These are phyloP conservation scores for Tetragnatha montana DNA, from an alignment of 2,888 invertebrate genomes.

Conservation along the genomic window DNA sequence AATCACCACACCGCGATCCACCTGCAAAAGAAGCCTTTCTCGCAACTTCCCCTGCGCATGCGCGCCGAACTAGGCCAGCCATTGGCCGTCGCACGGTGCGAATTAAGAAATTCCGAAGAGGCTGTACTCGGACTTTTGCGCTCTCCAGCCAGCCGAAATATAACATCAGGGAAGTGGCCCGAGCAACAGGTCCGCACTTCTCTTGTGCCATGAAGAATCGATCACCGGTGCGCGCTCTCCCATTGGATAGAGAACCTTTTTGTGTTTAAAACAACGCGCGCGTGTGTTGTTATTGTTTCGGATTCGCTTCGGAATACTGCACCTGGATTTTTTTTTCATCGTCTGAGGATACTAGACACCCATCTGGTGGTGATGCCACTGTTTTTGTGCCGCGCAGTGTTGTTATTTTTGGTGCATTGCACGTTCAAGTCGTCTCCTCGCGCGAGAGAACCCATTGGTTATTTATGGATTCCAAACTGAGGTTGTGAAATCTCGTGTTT, in stretches of 20 bases:
- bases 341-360: too few species aligned
- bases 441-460: too few species aligned
- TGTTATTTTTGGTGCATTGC: too few species aligned
- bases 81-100: constrained; percentile 64
- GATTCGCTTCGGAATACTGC: too few species aligned
- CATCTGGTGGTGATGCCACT: too few species aligned
- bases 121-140: constrained; percentile 42
- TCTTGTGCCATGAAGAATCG: not conserved
- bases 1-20: constrained; percentile 49
- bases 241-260: constrained; percentile 36
- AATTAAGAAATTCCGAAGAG: constrained; percentile 65
- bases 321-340: too few species aligned
- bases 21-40: constrained; percentile 47
- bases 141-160: constrained; percentile 3
- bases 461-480: too few species aligned
- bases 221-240: not conserved
- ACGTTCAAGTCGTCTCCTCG: too few species aligned
- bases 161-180: constrained; percentile 31
- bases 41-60: constrained; percentile 53
- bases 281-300: too few species aligned
- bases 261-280: not conserved
- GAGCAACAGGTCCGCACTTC: constrained; percentile 28
- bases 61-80: constrained; percentile 65
- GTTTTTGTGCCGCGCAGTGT: too few species aligned
- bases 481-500: too few species aligned